Conservation (phyloP, 2,888 invertebrate genomes). For the Tridacna crocea region DNA sequence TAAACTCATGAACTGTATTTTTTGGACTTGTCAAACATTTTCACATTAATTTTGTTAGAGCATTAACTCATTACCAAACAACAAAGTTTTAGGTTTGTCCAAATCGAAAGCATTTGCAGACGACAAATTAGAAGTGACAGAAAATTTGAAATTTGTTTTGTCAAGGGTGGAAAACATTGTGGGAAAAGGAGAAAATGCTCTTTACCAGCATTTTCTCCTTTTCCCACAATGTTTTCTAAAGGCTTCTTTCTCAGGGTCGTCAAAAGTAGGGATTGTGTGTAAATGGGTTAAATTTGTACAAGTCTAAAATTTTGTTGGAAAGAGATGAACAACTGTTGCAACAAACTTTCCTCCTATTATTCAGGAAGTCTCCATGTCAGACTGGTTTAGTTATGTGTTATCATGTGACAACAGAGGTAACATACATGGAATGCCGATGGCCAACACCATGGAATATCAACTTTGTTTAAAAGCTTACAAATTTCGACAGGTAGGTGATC, state of each 20-base stretch:
- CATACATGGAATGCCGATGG: conserved; percentile 23
- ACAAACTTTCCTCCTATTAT: conserved; percentile 2
- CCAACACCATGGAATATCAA: conserved; percentile 16
- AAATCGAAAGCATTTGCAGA: too few species aligned
- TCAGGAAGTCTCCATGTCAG: conserved; percentile 50
- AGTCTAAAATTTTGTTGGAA: too few species aligned
- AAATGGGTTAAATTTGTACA: background rate
- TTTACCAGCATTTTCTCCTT: background rate
- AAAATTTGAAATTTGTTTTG: too few species aligned
- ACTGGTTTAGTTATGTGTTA: conserved; percentile 54
- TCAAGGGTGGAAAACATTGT: background rate
- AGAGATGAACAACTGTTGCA: too few species aligned
- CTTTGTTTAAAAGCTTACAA: conserved; percentile 42
- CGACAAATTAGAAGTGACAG: too few species aligned
- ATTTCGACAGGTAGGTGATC: conserved; percentile 38
- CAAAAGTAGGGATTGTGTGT: too few species aligned
- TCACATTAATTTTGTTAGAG: too few species aligned
- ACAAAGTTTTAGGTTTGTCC: too few species aligned
- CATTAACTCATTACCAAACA: too few species aligned
- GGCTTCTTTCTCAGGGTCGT: background rate
- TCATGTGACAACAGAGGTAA: conserved; percentile 49
- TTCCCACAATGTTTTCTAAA: background rate
- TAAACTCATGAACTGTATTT: too few species aligned
- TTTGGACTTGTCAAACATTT: too few species aligned
- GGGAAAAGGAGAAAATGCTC: conserved; percentile 2